Percentiles rank a stretch among this genome's conserved stretches.
phyloP scores from a whole-genome alignment of 2,888 invertebrate species.

The Hemaris fuciformis region DNA sequence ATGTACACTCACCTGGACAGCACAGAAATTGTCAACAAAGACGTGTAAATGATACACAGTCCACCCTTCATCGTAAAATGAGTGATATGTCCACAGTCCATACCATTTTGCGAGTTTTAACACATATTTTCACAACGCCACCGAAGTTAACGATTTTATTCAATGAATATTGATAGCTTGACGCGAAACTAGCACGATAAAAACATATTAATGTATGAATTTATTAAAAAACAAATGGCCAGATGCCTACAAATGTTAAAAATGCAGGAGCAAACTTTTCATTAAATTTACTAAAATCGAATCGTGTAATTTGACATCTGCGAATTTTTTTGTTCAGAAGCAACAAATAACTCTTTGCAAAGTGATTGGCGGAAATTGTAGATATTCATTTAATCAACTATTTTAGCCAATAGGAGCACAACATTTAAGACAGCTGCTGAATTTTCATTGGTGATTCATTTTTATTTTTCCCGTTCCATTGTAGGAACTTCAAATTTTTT shows the following conservation, averaged over 20 bases:
- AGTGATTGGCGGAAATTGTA: slow-evolving; percentile 42
- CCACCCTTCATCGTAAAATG: slow-evolving; percentile 83
- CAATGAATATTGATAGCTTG: slow-evolving; percentile 33
- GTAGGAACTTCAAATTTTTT: background rate
- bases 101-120: slow-evolving; percentile 72
- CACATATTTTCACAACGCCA: slow-evolving; percentile 58
- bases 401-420: slow-evolving; percentile 50
- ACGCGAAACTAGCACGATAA: slow-evolving; percentile 38
- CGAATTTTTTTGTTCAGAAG: slow-evolving; percentile 28
- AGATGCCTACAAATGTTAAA: slow-evolving; percentile 42
- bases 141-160: slow-evolving; percentile 34
- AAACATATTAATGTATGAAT: slow-evolving; percentile 41
- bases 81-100: slow-evolving; percentile 72
- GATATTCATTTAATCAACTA: slow-evolving; percentile 30
- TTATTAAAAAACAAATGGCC: slow-evolving; percentile 31
- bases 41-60: slow-evolving; percentile 81
- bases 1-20: slow-evolving; percentile 76
- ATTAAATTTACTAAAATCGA: slow-evolving; percentile 49
- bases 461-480: background rate
- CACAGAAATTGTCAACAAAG: slow-evolving; percentile 82
- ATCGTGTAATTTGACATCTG: slow-evolving; percentile 56
- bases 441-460: slow-evolving; percentile 15
- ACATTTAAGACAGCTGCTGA: slow-evolving; percentile 52
- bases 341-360: slow-evolving; percentile 7
- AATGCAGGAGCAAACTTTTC: slow-evolving; percentile 43